These are phyloP conservation scores for Psilopogon haemacephalus DNA, from an alignment of 2,113 vertebrate species.

Conservation along the genomic window DNA sequence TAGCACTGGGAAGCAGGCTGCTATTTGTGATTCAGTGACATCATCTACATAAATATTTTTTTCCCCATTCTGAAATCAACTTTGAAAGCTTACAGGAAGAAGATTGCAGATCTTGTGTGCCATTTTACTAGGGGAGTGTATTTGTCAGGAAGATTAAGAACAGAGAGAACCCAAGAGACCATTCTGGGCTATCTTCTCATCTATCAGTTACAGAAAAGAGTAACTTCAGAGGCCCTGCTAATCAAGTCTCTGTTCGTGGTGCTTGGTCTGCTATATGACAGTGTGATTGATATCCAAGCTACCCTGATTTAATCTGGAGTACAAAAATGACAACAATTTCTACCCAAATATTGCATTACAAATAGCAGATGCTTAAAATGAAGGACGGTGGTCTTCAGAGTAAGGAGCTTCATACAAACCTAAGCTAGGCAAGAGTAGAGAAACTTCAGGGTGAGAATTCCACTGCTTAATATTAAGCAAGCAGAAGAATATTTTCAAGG, in stretches of 20 bases:
- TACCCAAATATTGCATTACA: neutral
- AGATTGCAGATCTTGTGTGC: neutral
- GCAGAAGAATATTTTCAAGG: neutral
- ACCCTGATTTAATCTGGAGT: neutral
- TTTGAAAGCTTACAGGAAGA: neutral
- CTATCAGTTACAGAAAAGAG: neutral
- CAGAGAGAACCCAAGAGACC: neutral
- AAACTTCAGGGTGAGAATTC: neutral
- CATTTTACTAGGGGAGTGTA: neutral
- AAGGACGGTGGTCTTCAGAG: neutral
- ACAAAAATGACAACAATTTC: neutral
- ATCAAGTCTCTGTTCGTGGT: neutral
- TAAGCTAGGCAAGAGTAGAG: neutral
- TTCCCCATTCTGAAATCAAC: neutral
- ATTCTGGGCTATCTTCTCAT: neutral
- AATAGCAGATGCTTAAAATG: neutral
- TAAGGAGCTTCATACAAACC: neutral
- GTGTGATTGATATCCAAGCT: neutral
- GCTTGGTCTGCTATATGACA: neutral
- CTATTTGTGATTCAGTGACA: conserved; percentile 14
- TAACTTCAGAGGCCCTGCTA: neutral
- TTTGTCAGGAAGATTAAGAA: neutral
- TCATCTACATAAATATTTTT: conserved; percentile 32
- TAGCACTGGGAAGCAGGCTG: neutral
- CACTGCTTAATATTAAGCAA: neutral